Evolutionary conservation across 2,113 vertebrate genomes (phyloP).

Genomic region (Platichthys flesus): DNA sequence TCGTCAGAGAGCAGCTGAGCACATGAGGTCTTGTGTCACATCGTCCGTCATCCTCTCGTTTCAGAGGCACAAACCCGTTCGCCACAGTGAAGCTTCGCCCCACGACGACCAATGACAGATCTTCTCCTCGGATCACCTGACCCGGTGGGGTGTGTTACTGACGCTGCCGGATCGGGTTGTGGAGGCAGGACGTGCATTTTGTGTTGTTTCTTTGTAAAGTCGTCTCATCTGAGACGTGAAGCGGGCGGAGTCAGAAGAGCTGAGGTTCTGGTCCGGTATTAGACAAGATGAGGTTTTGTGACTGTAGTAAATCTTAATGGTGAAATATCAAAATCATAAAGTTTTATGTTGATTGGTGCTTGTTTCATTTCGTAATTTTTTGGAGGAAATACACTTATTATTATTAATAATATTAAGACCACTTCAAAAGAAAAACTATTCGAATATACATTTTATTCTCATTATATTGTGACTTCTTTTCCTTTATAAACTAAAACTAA

Average conservation of each 20-base stretch:
- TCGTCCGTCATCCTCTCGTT: constrained; percentile 56
- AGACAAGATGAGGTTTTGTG: not conserved
- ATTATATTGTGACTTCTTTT: no score
- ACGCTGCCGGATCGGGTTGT: constrained; percentile 22
- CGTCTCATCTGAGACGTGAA: constrained; percentile 19
- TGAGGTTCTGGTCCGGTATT: constrained; percentile 25
- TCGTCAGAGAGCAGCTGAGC: not conserved
- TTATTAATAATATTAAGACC: no score
- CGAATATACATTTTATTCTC: no score
- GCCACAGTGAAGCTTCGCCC: constrained; percentile 92
- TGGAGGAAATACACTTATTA: not conserved
- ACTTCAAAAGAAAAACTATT: no score
- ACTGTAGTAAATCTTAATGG: not conserved
- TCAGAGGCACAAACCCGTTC: constrained; percentile 91
- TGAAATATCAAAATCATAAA: constrained; percentile 19
- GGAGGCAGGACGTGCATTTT: not conserved
- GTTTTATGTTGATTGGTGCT: constrained; percentile 13
- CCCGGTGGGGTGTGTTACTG: constrained; percentile 7
- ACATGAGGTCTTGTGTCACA: constrained; percentile 48
- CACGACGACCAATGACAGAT: constrained; percentile 90
- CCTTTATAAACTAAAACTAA: no score
- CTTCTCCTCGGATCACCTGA: constrained; percentile 84
- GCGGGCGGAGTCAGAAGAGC: not conserved
- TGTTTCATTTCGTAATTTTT: not conserved
- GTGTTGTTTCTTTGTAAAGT: constrained; percentile 14